A percentile compares a stretch with the other conserved stretches of the same genome.
These are phyloP conservation scores for Tanytarsus gracilentus DNA, from an alignment of 2,888 invertebrate genomes.

Conservation along the genomic window DNA sequence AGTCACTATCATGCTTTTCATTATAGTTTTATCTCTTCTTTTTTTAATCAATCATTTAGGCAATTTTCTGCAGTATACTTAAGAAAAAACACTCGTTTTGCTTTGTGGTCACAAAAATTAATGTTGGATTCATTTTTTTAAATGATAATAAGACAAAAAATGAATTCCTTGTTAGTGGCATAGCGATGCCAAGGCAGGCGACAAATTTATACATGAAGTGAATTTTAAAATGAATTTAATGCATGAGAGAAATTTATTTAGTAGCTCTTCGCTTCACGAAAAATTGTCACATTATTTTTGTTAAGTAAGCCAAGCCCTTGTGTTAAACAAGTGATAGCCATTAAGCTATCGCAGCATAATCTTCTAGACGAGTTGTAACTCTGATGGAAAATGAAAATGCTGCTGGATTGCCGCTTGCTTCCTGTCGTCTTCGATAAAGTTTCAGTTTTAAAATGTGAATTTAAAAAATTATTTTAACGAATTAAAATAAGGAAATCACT, in stretches of 20 bases:
- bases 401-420: constrained; percentile 22
- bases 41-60: no score
- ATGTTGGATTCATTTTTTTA: constrained; percentile 27
- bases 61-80: background rate
- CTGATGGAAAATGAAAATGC: constrained; percentile 12
- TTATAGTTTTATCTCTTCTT: background rate
- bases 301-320: constrained; percentile 45
- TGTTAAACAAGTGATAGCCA: constrained; percentile 31
- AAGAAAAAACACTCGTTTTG: background rate
- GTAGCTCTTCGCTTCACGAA: constrained; percentile 28
- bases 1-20: no score
- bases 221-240: background rate
- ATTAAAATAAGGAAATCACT: background rate
- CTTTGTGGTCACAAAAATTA: constrained; percentile 28
- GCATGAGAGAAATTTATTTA: constrained; percentile 24
- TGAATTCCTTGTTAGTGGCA: constrained; percentile 17
- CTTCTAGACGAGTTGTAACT: background rate
- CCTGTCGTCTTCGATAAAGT: constrained; percentile 17
- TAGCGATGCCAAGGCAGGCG: constrained; percentile 16
- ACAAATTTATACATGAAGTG: constrained; percentile 11
- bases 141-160: background rate
- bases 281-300: constrained; percentile 46
- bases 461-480: background rate
- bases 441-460: background rate
- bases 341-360: constrained; percentile 22